A percentile compares a stretch with the other conserved stretches of the same genome.
Evolutionary conservation across 2,113 vertebrate genomes (phyloP).

Genomic region (Regulus satrapa): DNA sequence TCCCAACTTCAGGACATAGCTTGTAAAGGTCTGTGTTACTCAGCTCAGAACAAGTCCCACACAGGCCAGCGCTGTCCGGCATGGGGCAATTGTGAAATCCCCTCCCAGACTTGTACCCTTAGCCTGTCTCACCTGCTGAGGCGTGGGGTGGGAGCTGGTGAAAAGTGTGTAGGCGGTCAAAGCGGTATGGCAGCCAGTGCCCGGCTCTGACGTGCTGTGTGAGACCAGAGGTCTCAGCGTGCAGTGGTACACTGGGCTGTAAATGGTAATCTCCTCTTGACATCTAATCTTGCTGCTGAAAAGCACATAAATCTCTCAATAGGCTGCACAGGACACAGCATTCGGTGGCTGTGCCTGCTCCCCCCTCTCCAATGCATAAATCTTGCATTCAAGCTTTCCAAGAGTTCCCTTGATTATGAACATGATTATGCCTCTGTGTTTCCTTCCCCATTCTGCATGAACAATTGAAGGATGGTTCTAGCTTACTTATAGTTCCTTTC

Average conservation of each 20-base stretch:
- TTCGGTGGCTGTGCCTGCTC: not conserved
- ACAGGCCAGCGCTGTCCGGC: not conserved
- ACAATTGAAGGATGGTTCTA: not conserved
- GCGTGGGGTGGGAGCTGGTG: not conserved
- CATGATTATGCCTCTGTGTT: not conserved
- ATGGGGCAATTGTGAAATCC: not conserved
- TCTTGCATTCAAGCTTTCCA: not conserved
- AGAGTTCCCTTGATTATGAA: not conserved
- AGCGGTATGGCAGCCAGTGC: rapidly evolving
- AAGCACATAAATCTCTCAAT: not conserved
- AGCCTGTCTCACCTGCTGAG: not conserved
- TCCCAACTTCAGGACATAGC: not conserved
- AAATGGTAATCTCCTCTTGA: slow-evolving; percentile 16
- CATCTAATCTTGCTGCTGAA: not conserved
- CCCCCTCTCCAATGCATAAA: not conserved
- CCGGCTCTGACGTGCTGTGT: not conserved
- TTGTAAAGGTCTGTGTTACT: not conserved
- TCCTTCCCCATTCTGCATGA: not conserved
- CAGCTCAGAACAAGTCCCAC: not conserved
- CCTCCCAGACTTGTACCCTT: not conserved
- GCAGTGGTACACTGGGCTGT: not conserved
- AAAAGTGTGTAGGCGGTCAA: rapidly evolving
- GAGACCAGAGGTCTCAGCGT: not conserved
- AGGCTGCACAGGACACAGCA: not conserved
- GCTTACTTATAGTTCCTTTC: not conserved